Evolutionary conservation across 1,140 invertebrate genomes (phyloP), one percentile per base, ranked within the genome.

Genomic region (Pseudomyrmex dendroicus): DNA sequence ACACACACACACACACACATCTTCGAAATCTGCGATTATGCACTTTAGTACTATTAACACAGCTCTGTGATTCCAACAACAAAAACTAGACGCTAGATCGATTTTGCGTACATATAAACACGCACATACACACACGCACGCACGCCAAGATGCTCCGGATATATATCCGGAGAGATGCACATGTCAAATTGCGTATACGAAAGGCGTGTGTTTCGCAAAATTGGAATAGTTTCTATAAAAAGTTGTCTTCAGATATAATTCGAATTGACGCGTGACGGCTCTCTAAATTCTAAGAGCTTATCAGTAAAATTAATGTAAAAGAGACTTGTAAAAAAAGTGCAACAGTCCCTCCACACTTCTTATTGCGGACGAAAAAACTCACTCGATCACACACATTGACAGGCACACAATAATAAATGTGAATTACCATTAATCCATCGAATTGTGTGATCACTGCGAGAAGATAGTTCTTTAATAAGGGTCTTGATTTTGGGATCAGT

Each of bases 1-100:
- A 35, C 35, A 35, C 35, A 35, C 35, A 35, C 5, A 35, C 35
- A 35, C 35, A 35, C 35, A 72, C 44, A 57, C 20, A 50, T 72
- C 66, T 70, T 80, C 50, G 44, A 70, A 80, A 80, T 80, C 72
- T 59, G 17, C 12, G 20, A 80, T 70, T 57, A 80, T 56, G 35
- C 35, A 35, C 35, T 80, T 80, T 80, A 66, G 76, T 80, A 80
- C 66, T 70, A 80, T 80, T 80, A 80, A 80, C 76, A 80, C 76
- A 80, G 76, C 76, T 80, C 56, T 59, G 35, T 35, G 66, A 80
- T 56, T 59, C 48, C 57, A 70, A 7, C n/a, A 84, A 84, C 63
- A 64, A 50, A 84, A 63, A 50, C 72, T 72, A 62, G 61, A 84
- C 73, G 73, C 72, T 83, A 76, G 70, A 78, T 74, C 74, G 56